Evolutionary conservation across 2,888 invertebrate genomes (phyloP).

Genomic region (Elegia similella): DNA sequence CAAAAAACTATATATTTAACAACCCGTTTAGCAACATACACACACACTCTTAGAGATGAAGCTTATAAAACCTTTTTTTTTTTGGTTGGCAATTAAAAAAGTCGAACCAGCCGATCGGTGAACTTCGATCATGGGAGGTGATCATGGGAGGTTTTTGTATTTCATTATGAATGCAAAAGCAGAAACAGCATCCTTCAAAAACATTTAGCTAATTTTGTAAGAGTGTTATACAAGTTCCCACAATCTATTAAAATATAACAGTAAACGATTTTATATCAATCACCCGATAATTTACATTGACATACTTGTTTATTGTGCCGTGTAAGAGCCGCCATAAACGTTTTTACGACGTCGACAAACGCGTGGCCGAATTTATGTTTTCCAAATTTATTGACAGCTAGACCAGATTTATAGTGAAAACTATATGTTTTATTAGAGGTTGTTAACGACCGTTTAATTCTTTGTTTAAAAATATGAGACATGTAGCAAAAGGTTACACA

Average conservation of each 20-base stretch:
- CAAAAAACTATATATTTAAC: too few species aligned
- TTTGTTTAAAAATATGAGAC: background rate
- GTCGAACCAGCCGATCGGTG: too few species aligned
- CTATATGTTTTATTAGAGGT: conserved; percentile 52
- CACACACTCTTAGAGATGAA: too few species aligned
- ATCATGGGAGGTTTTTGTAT: too few species aligned
- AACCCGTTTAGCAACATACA: too few species aligned
- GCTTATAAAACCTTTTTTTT: too few species aligned
- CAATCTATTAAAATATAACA: background rate
- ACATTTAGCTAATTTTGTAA: background rate
- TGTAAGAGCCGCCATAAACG: conserved; percentile 49
- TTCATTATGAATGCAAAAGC: too few species aligned
- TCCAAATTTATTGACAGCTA: conserved; percentile 62
- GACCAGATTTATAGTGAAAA: conserved; percentile 68
- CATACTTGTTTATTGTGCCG: conserved; percentile 42
- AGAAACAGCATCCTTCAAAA: too few species aligned
- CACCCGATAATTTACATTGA: conserved; percentile 21
- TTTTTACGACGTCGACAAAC: conserved; percentile 53
- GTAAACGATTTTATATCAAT: conserved; percentile 9
- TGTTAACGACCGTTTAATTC: background rate
- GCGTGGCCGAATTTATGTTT: conserved; percentile 60
- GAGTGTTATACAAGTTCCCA: background rate
- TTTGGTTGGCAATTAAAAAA: too few species aligned
- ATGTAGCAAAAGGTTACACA: too few species aligned
- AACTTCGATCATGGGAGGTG: too few species aligned